Conservation (phyloP, 1,140 invertebrate species). For the Calliphora vicina region DNA sequence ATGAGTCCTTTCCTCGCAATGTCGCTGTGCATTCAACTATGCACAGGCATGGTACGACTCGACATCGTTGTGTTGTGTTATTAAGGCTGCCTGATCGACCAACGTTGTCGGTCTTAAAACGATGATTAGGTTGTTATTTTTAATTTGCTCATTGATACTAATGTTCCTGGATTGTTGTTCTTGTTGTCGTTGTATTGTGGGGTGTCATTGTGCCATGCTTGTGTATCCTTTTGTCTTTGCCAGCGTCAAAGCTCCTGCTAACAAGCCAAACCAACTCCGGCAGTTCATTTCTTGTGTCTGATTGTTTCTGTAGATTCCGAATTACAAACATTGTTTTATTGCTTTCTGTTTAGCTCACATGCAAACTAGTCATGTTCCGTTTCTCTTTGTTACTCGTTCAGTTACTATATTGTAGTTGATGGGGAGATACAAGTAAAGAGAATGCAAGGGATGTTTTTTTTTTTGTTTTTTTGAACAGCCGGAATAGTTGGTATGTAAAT, state of each 20-base stretch:
- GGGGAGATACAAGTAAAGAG: too few relatives aligned
- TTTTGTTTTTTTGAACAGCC: background rate
- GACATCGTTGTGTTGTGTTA: background rate
- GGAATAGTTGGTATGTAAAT: conserved; percentile 9
- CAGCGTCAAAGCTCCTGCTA: conserved; percentile 11
- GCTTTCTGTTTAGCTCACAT: background rate
- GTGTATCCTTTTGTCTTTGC: conserved; percentile 35
- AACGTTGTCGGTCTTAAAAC: conserved; percentile 60
- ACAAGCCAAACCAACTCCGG: conserved; percentile 19
- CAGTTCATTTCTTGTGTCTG: background rate
- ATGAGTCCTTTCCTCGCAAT: too few relatives aligned
- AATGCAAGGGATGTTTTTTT: too few relatives aligned
- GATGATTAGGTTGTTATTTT: conserved; percentile 64
- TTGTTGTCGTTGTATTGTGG: conserved; percentile 6
- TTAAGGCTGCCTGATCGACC: conserved; percentile 40
- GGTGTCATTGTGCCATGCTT: conserved; percentile 14
- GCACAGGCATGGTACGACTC: background rate
- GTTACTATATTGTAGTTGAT: background rate
- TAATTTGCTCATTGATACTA: conserved; percentile 64
- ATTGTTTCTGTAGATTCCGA: background rate
- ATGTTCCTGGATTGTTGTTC: conserved; percentile 38
- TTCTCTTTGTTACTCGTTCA: background rate
- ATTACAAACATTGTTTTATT: conserved; percentile 8
- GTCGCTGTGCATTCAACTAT: too few relatives aligned
- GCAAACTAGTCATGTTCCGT: conserved; percentile 8